Evolutionary conservation across 2,888 invertebrate species (phyloP).

Genomic region (Philopedon plagiatum): DNA sequence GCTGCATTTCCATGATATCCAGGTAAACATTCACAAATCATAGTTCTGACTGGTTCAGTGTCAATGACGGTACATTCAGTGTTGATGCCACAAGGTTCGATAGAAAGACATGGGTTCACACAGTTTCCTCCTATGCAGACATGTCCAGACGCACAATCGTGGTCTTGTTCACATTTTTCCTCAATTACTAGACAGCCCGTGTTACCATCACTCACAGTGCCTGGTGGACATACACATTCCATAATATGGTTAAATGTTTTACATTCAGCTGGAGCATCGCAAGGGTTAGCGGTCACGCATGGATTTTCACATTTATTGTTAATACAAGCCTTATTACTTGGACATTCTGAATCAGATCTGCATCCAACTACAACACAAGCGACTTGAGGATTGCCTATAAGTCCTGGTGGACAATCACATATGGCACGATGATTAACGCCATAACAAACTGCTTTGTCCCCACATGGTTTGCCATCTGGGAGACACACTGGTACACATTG

Average conservation of each 20-base stretch:
- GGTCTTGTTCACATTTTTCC: conserved; percentile 81
- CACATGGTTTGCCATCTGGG: conserved; percentile 80
- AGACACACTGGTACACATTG: conserved; percentile 87
- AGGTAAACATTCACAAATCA: conserved; percentile 89
- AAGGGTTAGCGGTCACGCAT: conserved; percentile 78
- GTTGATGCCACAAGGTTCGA: conserved; percentile 86
- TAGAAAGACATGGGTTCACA: conserved; percentile 85
- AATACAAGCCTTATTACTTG: conserved; percentile 84
- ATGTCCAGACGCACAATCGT: conserved; percentile 86
- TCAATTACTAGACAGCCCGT: conserved; percentile 75
- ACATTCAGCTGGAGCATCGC: conserved; percentile 82
- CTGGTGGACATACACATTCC: conserved; percentile 87
- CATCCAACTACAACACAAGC: conserved; percentile 88
- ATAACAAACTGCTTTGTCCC: conserved; percentile 83
- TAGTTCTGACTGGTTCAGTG: conserved; percentile 87
- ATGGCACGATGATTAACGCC: conserved; percentile 85
- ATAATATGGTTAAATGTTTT: conserved; percentile 82
- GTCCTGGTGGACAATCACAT: conserved; percentile 87
- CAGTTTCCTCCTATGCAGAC: conserved; percentile 88
- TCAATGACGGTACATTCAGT: conserved; percentile 85
- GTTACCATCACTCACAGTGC: conserved; percentile 76
- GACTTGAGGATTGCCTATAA: conserved; percentile 84
- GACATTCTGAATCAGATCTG: conserved; percentile 85
- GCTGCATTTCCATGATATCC: conserved; percentile 92
- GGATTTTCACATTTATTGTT: conserved; percentile 86